Percentiles rank a stretch among this genome's conserved stretches.
These are phyloP conservation scores for Lateolabrax maculatus DNA, from an alignment of 2,797 vertebrate species.

Conservation along the genomic window DNA sequence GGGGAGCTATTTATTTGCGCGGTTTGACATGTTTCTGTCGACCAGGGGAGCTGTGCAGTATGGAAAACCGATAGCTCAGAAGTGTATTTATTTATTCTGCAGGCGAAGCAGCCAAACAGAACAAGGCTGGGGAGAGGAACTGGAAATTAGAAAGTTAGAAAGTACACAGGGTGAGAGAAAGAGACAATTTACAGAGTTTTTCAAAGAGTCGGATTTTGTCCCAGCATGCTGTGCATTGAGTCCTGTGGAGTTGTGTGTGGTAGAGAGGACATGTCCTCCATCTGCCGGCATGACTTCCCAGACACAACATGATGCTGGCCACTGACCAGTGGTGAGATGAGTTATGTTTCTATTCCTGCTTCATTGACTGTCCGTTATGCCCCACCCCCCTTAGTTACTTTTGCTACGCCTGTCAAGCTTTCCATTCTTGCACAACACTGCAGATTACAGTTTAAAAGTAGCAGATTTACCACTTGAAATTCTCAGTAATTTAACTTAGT, in stretches of 20 bases:
- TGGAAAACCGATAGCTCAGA: slow-evolving; percentile 71
- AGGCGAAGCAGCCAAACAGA: slow-evolving; percentile 68
- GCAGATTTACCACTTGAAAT: not conserved
- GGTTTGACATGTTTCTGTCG: slow-evolving; percentile 77
- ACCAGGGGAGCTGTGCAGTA: slow-evolving; percentile 55
- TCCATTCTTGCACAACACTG: not conserved
- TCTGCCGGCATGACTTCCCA: slow-evolving; percentile 48
- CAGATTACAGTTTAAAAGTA: not conserved
- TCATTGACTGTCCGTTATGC: not conserved
- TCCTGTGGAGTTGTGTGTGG: slow-evolving; percentile 57
- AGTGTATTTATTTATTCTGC: slow-evolving; percentile 80
- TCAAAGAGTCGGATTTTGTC: slow-evolving; percentile 39
- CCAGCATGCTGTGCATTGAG: slow-evolving; percentile 39
- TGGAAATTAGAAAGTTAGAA: slow-evolving; percentile 46
- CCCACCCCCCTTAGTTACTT: not conserved
- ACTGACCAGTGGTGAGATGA: slow-evolving; percentile 25
- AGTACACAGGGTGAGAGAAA: slow-evolving; percentile 21
- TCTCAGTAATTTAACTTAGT: not conserved
- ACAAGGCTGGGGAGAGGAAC: slow-evolving; percentile 38
- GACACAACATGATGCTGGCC: slow-evolving; percentile 54
- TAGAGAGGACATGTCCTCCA: slow-evolving; percentile 71
- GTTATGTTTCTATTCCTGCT: slow-evolving; percentile 10
- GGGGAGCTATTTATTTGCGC: slow-evolving; percentile 82
- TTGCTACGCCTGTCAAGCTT: not conserved
- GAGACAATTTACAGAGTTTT: slow-evolving; percentile 33